Conservation (phyloP, 2,113 vertebrate genomes). For the Romanogobio albipinnatus region DNA sequence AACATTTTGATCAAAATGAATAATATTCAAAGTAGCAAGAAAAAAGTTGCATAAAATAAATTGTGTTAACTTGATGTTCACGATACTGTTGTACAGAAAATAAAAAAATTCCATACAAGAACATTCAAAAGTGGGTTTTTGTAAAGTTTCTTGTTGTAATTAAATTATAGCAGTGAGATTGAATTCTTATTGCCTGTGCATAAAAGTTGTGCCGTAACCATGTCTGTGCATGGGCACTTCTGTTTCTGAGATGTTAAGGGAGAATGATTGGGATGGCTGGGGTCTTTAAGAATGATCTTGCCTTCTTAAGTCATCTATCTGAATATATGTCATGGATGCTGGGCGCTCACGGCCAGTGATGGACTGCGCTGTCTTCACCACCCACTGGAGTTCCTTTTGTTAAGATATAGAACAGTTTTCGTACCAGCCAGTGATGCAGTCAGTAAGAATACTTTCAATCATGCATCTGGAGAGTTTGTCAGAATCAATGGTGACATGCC, state of each 20-base stretch:
- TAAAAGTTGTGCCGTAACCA: not conserved
- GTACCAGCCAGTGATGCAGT: not conserved
- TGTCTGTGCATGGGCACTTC: not conserved
- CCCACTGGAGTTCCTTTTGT: not conserved
- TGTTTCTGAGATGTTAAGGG: not conserved
- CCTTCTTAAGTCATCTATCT: not conserved
- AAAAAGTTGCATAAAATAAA: not conserved
- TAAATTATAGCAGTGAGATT: not conserved
- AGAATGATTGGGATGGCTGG: not conserved
- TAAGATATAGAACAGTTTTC: not conserved
- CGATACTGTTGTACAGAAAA: not conserved
- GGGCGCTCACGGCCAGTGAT: not conserved
- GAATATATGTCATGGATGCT: not conserved
- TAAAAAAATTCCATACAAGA: not conserved
- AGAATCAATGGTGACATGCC: not conserved
- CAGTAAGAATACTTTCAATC: not conserved
- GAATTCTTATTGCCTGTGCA: not conserved
- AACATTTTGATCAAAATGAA: not conserved
- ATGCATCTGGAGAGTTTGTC: not conserved
- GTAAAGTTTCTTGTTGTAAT: not conserved
- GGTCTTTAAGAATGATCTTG: not conserved
- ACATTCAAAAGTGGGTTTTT: not conserved
- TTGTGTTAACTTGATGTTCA: not conserved
- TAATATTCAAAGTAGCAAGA: not conserved
- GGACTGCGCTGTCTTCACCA: not conserved